phyloP scores from a whole-genome alignment of 2,888 invertebrate genomes.

The Gymnosoma rotundatum region DNA sequence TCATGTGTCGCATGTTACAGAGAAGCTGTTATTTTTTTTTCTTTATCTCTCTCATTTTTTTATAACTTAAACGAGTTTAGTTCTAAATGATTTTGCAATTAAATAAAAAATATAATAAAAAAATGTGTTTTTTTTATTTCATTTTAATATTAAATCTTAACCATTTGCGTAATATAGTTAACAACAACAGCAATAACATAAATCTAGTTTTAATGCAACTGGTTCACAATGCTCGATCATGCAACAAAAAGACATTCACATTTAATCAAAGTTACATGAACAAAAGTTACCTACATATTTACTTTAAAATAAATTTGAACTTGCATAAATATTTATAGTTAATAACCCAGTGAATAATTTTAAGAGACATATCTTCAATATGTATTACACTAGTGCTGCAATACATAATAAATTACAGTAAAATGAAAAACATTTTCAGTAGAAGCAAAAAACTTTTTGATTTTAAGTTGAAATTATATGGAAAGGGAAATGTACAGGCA shows the following conservation, averaged over 20 bases:
- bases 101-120: constrained; percentile 12
- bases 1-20: constrained; percentile 6
- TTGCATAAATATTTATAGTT: background rate
- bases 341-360: constrained; percentile 10
- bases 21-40: constrained; percentile 33
- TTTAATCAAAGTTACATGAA: constrained; percentile 23
- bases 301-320: constrained; percentile 10
- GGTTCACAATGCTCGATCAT: constrained; percentile 61
- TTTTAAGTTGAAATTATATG: too few species aligned
- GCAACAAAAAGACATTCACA: constrained; percentile 56
- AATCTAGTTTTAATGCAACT: constrained; percentile 64
- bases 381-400: too few species aligned
- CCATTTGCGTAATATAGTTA: constrained; percentile 55
- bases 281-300: background rate
- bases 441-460: too few species aligned
- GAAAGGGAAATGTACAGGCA: too few species aligned
- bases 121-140: background rate
- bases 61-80: constrained; percentile 19
- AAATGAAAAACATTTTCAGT: too few species aligned
- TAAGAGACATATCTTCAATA: background rate
- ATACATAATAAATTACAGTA: too few species aligned
- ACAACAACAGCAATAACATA: constrained; percentile 17
- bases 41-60: background rate
- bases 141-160: constrained; percentile 34
- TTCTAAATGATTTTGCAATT: constrained; percentile 52